phyloP scores from a whole-genome alignment of 1,140 invertebrate genomes.

The Zaprionus vittiger region DNA sequence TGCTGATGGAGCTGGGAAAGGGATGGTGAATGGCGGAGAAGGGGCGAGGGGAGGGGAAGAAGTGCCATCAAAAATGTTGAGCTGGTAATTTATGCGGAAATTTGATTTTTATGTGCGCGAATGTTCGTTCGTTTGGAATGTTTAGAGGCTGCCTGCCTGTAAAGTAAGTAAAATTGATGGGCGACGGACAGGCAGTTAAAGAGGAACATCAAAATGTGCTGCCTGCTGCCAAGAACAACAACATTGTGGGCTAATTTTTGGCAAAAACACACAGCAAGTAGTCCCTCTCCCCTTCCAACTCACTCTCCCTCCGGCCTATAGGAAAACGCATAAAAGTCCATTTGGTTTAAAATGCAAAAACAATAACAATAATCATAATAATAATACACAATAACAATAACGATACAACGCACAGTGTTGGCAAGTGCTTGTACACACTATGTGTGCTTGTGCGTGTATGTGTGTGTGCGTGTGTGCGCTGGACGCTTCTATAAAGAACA shows the following conservation, averaged over 20 bases:
- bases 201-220: slow-evolving; percentile 53
- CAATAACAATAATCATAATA: slow-evolving; percentile 73
- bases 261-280: slow-evolving; percentile 21
- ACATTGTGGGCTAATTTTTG: slow-evolving; percentile 63
- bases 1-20: neutral
- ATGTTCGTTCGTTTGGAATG: slow-evolving; percentile 17
- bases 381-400: slow-evolving; percentile 73
- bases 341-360: slow-evolving; percentile 77
- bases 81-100: slow-evolving; percentile 73
- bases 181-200: slow-evolving; percentile 68
- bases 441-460: neutral
- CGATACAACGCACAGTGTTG: slow-evolving; percentile 30
- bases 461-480: slow-evolving; percentile 10
- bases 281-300: neutral
- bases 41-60: neutral
- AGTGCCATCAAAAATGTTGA: slow-evolving; percentile 57
- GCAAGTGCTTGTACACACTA: neutral
- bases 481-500: slow-evolving; percentile 40
- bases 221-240: slow-evolving; percentile 21
- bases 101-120: slow-evolving; percentile 73
- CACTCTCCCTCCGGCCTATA: neutral
- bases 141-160: slow-evolving; percentile 34
- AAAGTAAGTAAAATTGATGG: slow-evolving; percentile 68
- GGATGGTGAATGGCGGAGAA: neutral
- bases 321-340: slow-evolving; percentile 42